phyloP scores from a whole-genome alignment of 64 coral and sea anemone genomes.

The Montipora capricornis region DNA sequence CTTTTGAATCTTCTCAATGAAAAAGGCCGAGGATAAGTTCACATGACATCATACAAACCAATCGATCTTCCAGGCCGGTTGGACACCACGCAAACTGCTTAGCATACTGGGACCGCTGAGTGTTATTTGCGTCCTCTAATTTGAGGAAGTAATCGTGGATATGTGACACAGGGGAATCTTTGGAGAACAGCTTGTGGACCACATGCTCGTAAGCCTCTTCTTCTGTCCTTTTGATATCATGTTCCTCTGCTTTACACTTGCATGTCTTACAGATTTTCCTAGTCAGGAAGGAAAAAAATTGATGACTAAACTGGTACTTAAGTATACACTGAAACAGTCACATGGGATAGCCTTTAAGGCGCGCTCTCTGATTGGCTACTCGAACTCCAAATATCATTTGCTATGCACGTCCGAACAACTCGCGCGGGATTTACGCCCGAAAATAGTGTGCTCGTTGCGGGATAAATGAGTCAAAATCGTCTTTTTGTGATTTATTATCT shows the following conservation, averaged over 20 bases:
- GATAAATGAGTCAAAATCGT: too few species aligned
- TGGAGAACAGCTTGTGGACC: conserved; percentile 79
- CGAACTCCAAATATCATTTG: too few species aligned
- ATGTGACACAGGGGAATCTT: conserved; percentile 77
- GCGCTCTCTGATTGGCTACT: too few species aligned
- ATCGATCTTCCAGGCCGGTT: conserved; percentile 83
- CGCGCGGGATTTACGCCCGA: too few species aligned
- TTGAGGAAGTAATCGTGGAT: conserved; percentile 89
- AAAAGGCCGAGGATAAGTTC: neutral
- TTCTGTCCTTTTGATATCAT: conserved; percentile 94
- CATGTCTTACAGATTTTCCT: conserved; percentile 99
- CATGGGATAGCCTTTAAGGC: too few species aligned
- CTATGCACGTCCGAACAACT: too few species aligned
- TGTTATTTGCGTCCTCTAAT: conserved; percentile 63
- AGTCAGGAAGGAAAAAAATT: neutral
- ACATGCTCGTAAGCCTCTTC: conserved; percentile 82
- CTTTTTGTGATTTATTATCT: too few species aligned
- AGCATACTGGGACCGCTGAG: conserved; percentile 76
- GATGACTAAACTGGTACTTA: neutral
- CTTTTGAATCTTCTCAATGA: neutral
- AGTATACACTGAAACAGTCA: too few species aligned
- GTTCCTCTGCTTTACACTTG: conserved; percentile 92
- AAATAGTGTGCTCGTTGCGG: too few species aligned
- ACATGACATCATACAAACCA: conserved; percentile 63
- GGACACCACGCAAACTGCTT: conserved; percentile 95